Evolutionary conservation across 2,797 vertebrate species (phyloP).

Genomic region (Leptodactylus fallax): DNA sequence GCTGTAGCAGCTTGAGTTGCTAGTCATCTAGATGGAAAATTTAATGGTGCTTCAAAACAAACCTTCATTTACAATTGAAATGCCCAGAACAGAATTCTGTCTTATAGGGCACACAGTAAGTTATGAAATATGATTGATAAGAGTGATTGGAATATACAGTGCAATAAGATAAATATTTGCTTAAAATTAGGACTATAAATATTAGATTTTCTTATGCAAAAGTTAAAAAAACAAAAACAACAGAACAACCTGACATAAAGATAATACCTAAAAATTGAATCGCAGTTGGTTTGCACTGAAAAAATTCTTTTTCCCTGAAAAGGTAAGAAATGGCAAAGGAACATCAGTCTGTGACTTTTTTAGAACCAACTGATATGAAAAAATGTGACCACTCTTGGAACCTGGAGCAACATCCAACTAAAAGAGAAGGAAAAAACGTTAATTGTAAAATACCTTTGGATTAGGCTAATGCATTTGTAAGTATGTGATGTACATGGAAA

Average conservation of each 20-base stretch:
- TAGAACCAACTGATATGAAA: slow-evolving; percentile 49
- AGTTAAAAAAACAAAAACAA: neutral
- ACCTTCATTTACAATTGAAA: no score
- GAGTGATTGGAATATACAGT: neutral
- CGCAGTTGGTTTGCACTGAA: slow-evolving; percentile 42
- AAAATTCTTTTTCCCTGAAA: slow-evolving; percentile 53
- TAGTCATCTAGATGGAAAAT: no score
- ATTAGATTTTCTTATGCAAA: slow-evolving; percentile 4
- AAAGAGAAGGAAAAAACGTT: neutral
- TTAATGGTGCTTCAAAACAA: no score
- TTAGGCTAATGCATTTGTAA: no score
- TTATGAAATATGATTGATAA: neutral
- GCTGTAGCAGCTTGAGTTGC: no score
- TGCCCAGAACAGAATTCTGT: neutral
- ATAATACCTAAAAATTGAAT: slow-evolving; percentile 37
- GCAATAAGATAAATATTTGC: slow-evolving; percentile 30
- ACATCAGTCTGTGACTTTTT: slow-evolving; percentile 20
- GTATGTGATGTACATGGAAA: no score
- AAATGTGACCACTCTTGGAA: slow-evolving; percentile 34
- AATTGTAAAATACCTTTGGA: no score
- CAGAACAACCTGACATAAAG: neutral
- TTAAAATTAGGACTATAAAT: slow-evolving; percentile 24
- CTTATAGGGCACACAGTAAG: neutral
- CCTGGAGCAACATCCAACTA: slow-evolving; percentile 45
- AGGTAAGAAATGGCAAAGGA: slow-evolving; percentile 38